Evolutionary conservation across 2,888 invertebrate species (phyloP).

Genomic region (Tortricodes alternella): DNA sequence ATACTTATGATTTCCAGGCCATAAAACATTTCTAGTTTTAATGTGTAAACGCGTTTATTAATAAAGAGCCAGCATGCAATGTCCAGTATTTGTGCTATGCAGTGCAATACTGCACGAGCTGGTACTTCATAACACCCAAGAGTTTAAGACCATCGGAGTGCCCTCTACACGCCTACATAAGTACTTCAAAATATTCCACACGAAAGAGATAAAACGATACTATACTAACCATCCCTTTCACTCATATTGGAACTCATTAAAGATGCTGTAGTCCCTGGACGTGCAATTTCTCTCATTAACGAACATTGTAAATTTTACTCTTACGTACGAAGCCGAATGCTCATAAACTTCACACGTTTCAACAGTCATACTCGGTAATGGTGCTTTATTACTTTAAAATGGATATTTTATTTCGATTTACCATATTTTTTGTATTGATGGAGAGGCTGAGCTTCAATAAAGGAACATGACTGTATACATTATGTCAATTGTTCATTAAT

Average conservation of each 20-base stretch:
- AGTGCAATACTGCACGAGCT: conserved; percentile 16
- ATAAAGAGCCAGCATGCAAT: conserved; percentile 2
- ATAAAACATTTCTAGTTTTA: background rate
- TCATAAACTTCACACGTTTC: conserved; percentile 22
- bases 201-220: conserved; percentile 13
- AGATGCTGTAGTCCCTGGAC: conserved; percentile 51
- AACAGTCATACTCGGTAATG: conserved; percentile 29
- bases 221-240: conserved; percentile 1
- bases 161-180: conserved; percentile 1
- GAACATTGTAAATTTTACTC: conserved; percentile 53
- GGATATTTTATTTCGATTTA: conserved; percentile 20
- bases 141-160: conserved; percentile 9
- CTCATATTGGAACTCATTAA: conserved; percentile 46
- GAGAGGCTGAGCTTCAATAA: conserved; percentile 7
- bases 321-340: conserved; percentile 14
- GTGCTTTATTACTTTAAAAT: conserved; percentile 23
- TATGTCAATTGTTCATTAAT: background rate
- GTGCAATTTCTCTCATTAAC: conserved; percentile 61
- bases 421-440: conserved; percentile 12
- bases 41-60: background rate
- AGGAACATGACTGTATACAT: conserved; percentile 11
- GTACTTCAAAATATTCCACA: conserved; percentile 8
- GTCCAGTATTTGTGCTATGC: conserved; percentile 10
- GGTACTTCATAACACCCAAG: conserved; percentile 20
- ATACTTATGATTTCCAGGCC: background rate